Conservation (phyloP, 2,888 invertebrate species). For the Idaea aversata region DNA sequence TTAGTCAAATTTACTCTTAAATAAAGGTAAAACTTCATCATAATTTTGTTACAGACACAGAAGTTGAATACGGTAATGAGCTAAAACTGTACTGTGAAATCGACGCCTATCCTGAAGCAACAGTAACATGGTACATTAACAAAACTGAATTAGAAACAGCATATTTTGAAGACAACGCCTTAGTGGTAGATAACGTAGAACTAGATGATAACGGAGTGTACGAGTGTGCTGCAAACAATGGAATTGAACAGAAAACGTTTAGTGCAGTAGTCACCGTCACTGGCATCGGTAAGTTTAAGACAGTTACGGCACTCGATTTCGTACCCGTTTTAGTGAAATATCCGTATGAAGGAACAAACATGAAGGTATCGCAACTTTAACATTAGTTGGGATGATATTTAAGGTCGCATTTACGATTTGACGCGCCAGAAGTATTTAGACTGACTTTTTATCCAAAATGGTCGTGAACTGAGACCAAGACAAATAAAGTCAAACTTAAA, state of each 20-base stretch:
- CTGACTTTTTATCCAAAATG: no score
- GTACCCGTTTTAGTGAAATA: neutral
- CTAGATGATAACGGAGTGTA: slow-evolving; percentile 53
- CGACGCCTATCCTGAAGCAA: slow-evolving; percentile 57
- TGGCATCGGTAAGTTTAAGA: slow-evolving; percentile 53
- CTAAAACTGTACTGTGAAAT: slow-evolving; percentile 55
- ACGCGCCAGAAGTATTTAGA: no score
- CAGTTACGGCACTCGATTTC: neutral
- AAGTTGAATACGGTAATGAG: slow-evolving; percentile 53
- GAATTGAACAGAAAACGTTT: slow-evolving; percentile 33
- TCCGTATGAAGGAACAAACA: neutral
- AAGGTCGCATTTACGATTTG: no score
- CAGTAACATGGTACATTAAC: slow-evolving; percentile 58
- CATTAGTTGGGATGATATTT: no score
- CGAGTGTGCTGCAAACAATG: slow-evolving; percentile 50
- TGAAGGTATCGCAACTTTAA: no score
- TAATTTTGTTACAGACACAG: slow-evolving; percentile 43
- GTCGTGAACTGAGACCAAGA: no score
- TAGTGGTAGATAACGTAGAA: slow-evolving; percentile 55
- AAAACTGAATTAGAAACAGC: slow-evolving; percentile 37
- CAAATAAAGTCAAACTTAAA: no score
- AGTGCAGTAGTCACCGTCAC: slow-evolving; percentile 46
- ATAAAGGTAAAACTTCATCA: no score
- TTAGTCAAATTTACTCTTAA: no score
- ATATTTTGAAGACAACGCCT: slow-evolving; percentile 39